Evolutionary conservation across 2,113 vertebrate species (phyloP).

Genomic region (Syrmaticus mikado): DNA sequence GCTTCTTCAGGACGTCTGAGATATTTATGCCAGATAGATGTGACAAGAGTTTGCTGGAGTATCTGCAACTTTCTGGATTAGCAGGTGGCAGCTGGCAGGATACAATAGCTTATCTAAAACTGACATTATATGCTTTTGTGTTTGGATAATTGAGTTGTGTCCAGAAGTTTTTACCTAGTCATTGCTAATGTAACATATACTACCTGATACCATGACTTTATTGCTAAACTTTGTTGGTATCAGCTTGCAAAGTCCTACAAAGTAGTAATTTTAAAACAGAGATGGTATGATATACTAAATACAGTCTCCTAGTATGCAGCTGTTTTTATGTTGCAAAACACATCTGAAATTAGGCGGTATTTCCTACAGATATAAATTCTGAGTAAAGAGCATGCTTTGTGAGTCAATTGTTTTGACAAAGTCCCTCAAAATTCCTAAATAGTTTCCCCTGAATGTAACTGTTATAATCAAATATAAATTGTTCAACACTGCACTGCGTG

Average conservation of each 20-base stretch:
- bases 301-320: not conserved
- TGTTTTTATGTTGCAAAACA: not conserved
- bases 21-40: not conserved
- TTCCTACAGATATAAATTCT: not conserved
- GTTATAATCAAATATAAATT: fast-evolving
- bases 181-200: not conserved
- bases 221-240: not conserved
- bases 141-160: not conserved
- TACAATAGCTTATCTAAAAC: fast-evolving
- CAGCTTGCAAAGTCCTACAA: not conserved
- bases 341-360: not conserved
- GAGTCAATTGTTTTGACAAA: not conserved
- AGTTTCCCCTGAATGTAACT: not conserved
- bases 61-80: not conserved
- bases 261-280: not conserved
- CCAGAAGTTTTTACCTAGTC: not conserved
- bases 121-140: not conserved
- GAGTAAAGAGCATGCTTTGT: not conserved
- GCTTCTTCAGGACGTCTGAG: not conserved
- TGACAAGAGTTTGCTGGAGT: not conserved
- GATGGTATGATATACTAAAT: not conserved
- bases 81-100: not conserved
- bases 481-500: fast-evolving
- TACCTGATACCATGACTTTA: not conserved
- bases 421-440: not conserved